Evolutionary conservation across 2,113 vertebrate genomes (phyloP).

Genomic region (Diadophis punctatus): DNA sequence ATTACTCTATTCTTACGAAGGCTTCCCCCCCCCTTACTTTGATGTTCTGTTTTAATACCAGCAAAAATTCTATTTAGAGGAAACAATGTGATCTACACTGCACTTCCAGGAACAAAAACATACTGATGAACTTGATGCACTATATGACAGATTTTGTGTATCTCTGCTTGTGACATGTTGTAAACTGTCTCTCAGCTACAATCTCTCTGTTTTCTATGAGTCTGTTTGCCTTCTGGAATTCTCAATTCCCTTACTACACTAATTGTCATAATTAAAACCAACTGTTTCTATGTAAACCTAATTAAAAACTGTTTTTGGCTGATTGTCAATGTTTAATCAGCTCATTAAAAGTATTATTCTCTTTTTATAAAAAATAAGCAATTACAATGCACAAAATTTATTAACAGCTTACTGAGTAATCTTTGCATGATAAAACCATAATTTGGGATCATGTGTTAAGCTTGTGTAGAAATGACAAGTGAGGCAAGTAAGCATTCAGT

Average conservation of each 20-base stretch:
- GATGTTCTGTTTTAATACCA: neutral
- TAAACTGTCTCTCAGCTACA: neutral
- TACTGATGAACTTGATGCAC: neutral
- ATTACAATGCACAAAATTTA: neutral
- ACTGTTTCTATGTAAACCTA: conserved; percentile 56
- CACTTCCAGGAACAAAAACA: neutral
- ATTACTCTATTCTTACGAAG: neutral
- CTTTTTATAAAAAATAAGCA: conserved; percentile 19
- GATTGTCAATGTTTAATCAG: conserved; percentile 50
- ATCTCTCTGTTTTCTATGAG: conserved; percentile 4
- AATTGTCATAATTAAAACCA: conserved; percentile 39
- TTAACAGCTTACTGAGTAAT: neutral
- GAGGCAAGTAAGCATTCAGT: neutral
- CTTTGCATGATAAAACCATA: neutral
- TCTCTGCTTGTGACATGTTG: neutral
- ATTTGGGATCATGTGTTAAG: accelerated
- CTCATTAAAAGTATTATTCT: conserved; percentile 45
- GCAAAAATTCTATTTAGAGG: neutral
- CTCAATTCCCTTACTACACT: conserved; percentile 32
- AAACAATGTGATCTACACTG: neutral
- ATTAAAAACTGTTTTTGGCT: conserved; percentile 49
- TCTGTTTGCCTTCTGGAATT: conserved; percentile 15
- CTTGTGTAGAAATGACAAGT: neutral
- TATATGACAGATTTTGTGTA: neutral
- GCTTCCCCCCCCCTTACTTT: neutral